A percentile compares a stretch with the other conserved stretches of the same genome.
These are phyloP conservation scores for Ophioninae sp. DNA, from an alignment of 2,888 invertebrate species.

Conservation along the genomic window DNA sequence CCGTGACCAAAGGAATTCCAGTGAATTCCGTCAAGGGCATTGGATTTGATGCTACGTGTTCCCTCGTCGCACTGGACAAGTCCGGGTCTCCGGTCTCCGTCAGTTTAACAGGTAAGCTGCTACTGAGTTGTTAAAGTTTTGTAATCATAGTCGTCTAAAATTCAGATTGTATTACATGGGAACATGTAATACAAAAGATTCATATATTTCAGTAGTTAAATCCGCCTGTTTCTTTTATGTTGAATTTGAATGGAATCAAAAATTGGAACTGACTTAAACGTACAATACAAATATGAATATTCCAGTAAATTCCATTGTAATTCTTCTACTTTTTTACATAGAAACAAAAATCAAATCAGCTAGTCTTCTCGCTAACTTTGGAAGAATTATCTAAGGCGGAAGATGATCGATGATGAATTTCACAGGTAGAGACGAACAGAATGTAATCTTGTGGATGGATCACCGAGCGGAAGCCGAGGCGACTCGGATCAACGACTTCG, in stretches of 20 bases:
- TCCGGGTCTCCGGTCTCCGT: constrained; percentile 87
- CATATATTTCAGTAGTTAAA: not conserved
- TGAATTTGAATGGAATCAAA: too few relatives aligned
- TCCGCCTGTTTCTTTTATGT: not conserved
- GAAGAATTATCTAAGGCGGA: not conserved
- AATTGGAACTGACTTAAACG: too few relatives aligned
- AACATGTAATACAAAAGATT: not conserved
- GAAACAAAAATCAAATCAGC: not conserved
- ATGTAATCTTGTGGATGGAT: constrained; percentile 85
- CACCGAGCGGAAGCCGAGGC: constrained; percentile 93
- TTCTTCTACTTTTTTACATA: not conserved
- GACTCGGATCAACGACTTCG: constrained; percentile 88
- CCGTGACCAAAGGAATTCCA: constrained; percentile 83
- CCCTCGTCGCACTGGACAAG: constrained; percentile 90
- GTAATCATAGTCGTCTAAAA: not conserved
- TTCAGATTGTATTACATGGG: not conserved
- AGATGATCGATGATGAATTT: constrained; percentile 20
- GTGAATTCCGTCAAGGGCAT: constrained; percentile 88
- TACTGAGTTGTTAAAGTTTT: not conserved
- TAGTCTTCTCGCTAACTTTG: not conserved
- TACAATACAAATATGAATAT: too few relatives aligned
- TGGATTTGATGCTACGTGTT: constrained; percentile 98
- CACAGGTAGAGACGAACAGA: constrained; percentile 86
- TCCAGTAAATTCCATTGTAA: not conserved
- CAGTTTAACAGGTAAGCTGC: constrained; percentile 83